Percentiles rank a stretch among this genome's conserved stretches.
Conservation (phyloP, 2,113 vertebrate species). For the Clarias batrachus region DNA sequence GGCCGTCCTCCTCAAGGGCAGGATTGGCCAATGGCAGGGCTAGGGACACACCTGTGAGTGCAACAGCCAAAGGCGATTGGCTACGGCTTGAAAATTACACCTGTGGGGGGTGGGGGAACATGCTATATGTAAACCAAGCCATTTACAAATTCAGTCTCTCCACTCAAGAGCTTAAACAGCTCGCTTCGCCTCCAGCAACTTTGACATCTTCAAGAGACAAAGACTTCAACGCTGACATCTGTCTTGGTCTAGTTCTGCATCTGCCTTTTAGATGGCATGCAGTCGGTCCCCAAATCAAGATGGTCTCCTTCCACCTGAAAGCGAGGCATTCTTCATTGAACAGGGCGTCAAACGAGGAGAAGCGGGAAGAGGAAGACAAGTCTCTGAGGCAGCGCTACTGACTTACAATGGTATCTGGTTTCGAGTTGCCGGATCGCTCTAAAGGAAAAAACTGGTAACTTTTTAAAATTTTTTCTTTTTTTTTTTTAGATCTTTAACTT, state of each 20-base stretch:
- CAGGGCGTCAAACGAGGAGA: slow-evolving; percentile 69
- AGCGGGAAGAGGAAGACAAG: slow-evolving; percentile 69
- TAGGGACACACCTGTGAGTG: slow-evolving; percentile 88
- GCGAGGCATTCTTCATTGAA: slow-evolving; percentile 40
- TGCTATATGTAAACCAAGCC: slow-evolving; percentile 94
- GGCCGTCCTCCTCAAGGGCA: slow-evolving; percentile 48
- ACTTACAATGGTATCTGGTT: slow-evolving; percentile 69
- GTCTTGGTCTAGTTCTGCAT: slow-evolving; percentile 55
- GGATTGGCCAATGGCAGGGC: slow-evolving; percentile 71
- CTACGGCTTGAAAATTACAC: slow-evolving; percentile 82
- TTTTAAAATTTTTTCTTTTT: not conserved
- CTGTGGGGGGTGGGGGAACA: slow-evolving; percentile 83
- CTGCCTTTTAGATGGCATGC: slow-evolving; percentile 29
- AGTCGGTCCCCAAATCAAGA: slow-evolving; percentile 14
- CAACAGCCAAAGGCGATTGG: slow-evolving; percentile 84
- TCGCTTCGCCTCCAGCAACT: slow-evolving; percentile 57
- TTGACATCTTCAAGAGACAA: slow-evolving; percentile 42
- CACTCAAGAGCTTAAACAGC: slow-evolving; percentile 80
- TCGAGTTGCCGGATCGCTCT: slow-evolving; percentile 66
- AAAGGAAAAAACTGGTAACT: slow-evolving; percentile 69
- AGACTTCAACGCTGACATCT: slow-evolving; percentile 54
- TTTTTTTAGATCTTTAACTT: slow-evolving; percentile 43
- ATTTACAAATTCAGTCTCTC: slow-evolving; percentile 85
- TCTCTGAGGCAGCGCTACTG: slow-evolving; percentile 59
- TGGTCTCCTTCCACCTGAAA: slow-evolving; percentile 46